phyloP scores from a whole-genome alignment of 2,797 vertebrate species.

The Sebastolobus altivelis region DNA sequence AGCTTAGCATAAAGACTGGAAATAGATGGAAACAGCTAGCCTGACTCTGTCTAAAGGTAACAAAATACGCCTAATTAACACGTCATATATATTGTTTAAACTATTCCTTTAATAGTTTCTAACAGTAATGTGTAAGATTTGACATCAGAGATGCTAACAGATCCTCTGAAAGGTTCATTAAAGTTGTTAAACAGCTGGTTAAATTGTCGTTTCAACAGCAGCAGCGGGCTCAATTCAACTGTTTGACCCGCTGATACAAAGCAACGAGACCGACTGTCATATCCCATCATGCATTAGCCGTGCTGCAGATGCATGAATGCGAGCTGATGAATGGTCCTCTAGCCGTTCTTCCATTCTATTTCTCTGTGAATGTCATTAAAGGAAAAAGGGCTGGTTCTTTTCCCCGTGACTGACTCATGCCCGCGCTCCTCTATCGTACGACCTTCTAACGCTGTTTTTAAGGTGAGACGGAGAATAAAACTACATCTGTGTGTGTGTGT shows the following conservation, averaged over 20 bases:
- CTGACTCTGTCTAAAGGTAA: background rate
- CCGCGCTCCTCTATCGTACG: slow-evolving; percentile 9
- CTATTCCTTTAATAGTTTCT: background rate
- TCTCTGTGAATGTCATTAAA: slow-evolving; percentile 46
- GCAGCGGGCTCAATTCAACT: background rate
- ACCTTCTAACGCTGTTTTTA: slow-evolving; percentile 57
- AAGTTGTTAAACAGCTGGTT: background rate
- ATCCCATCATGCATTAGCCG: slow-evolving; percentile 29
- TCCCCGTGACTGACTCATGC: slow-evolving; percentile 23
- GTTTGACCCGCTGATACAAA: slow-evolving; percentile 28
- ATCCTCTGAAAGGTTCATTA: background rate
- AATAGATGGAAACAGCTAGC: background rate
- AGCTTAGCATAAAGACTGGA: background rate
- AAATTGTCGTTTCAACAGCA: background rate
- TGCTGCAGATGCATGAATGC: slow-evolving; percentile 16
- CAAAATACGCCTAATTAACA: background rate
- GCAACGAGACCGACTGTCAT: slow-evolving; percentile 8
- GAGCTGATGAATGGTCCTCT: slow-evolving; percentile 11
- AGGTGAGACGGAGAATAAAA: slow-evolving; percentile 36
- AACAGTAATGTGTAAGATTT: background rate
- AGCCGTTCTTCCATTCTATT: slow-evolving; percentile 35
- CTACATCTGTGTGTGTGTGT: background rate
- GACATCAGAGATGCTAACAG: background rate
- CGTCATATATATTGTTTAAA: background rate
- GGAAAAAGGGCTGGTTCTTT: slow-evolving; percentile 27